Percentiles rank a stretch among this genome's conserved stretches.
These are phyloP conservation scores for Troglohyphantes excavatus DNA, from an alignment of 2,888 invertebrate genomes.

Conservation along the genomic window DNA sequence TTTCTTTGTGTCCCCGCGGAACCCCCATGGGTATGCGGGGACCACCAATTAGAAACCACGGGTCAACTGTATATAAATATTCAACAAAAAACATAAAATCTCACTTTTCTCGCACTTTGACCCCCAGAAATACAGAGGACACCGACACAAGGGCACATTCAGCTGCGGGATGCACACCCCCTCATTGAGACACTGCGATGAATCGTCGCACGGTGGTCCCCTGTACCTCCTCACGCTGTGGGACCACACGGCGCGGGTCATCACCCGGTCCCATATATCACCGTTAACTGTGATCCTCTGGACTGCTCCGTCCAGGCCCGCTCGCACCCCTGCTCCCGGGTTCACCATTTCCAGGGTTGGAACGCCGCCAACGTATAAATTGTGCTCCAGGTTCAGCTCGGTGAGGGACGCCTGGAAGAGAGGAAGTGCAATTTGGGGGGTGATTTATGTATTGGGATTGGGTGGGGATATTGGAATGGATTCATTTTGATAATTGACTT, in stretches of 20 bases:
- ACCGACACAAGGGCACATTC: constrained; percentile 90
- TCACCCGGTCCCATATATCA: constrained; percentile 85
- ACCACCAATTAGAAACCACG: too few species aligned
- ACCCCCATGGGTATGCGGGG: too few species aligned
- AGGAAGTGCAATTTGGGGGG: not conserved
- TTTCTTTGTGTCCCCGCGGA: too few species aligned
- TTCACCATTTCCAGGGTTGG: constrained; percentile 83
- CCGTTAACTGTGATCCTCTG: constrained; percentile 92
- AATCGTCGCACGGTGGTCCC: constrained; percentile 84
- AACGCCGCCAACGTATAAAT: constrained; percentile 90
- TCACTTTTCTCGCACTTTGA: constrained; percentile 88
- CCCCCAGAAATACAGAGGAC: constrained; percentile 89
- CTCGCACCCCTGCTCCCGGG: constrained; percentile 82
- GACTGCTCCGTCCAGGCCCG: constrained; percentile 90
- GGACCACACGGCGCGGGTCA: constrained; percentile 82
- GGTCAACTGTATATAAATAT: too few species aligned
- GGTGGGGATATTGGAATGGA: not conserved
- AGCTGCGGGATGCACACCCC: constrained; percentile 91
- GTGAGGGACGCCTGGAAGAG: constrained; percentile 87
- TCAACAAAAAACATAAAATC: constrained; percentile 78
- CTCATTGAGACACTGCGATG: constrained; percentile 86
- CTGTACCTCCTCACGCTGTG: constrained; percentile 84
- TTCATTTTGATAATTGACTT: too few species aligned
- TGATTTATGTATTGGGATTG: not conserved
- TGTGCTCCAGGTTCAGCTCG: constrained; percentile 91